A percentile compares a stretch with the other conserved stretches of the same genome.
Conservation (phyloP, 1,140 invertebrate species). For the Pteromalus puparum region DNA sequence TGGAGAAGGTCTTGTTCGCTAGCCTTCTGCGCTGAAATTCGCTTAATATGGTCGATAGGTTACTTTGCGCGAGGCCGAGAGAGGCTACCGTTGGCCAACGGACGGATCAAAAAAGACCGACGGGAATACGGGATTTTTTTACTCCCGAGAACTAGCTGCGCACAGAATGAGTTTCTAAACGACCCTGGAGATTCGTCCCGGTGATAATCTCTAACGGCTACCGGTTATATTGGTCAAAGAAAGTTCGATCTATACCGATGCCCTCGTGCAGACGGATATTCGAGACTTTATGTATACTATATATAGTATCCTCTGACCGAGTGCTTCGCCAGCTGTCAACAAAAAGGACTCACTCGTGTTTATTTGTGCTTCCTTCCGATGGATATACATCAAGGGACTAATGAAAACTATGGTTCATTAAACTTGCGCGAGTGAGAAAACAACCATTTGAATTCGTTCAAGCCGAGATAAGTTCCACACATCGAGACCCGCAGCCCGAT, state of each 20-base stretch:
- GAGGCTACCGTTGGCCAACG: conserved; percentile 57
- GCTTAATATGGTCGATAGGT: conserved; percentile 55
- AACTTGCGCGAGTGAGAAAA: neutral
- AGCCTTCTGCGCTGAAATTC: neutral
- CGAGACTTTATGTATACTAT: neutral
- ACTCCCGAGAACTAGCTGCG: conserved; percentile 21
- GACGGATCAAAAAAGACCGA: conserved; percentile 64
- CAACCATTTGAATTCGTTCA: neutral
- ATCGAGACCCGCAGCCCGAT: neutral
- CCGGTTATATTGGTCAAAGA: conserved; percentile 63
- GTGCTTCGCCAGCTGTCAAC: neutral
- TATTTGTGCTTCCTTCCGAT: neutral
- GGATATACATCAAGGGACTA: neutral
- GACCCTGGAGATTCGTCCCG: conserved; percentile 64
- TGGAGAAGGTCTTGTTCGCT: conserved; percentile 59
- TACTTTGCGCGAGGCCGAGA: neutral
- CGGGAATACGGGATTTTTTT: conserved; percentile 13
- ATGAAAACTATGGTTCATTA: neutral
- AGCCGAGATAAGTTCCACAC: conserved; percentile 12
- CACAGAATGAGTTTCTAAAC: conserved; percentile 65
- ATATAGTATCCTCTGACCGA: neutral
- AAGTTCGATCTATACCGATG: neutral
- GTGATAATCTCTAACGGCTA: conserved; percentile 70
- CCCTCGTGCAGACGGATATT: neutral
- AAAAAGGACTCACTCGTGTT: neutral